Evolutionary conservation across 2,888 invertebrate species (phyloP), one percentile per base, ranked within the genome.

Genomic region (Lampropteryx suffumata): DNA sequence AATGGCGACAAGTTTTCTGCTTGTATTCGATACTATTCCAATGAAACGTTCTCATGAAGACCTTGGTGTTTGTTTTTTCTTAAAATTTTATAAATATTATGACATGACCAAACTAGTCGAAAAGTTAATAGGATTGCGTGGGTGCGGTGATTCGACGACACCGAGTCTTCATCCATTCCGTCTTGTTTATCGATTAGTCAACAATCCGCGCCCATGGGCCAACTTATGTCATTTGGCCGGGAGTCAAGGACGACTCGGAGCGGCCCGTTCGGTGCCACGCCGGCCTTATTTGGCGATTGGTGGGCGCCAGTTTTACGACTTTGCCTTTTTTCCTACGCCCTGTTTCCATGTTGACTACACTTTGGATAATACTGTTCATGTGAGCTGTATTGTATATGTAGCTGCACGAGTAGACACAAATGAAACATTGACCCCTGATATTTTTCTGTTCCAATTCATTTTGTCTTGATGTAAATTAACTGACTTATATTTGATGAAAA

Each of bases 251-350:
- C 90, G 82, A 65, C 69, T 76, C 67, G 73, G 77, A 74, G 68
- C 79, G 76, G 81, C 82, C 71, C 76, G 80, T 46, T 76, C 79
- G 79, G 81, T 81, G 82, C 84, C 83, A 75, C 76, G 82, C 80
- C 73, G 82, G 80, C 90, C 90, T 87, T 89, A 88, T 90, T 90
- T 84, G 87, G 86, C 77, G 76, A 86, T 87, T 85, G 87, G 88
- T 88, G 88, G 89, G 88, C 89, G 88, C 90, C 88, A 84, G 79
- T 84, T 89, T 90, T 89, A 90, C 77, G 86, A 84, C 90, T 84
- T 84, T 76, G 85, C 82, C 82, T 84, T 87, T 88, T 84, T 87
- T 85, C 80, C 81, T 79, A 78, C 76, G 80, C 81, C 73, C 76
- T 69, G 83, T 86, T 83, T 82, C 79, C 71, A 84, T 82, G 79